A percentile compares a stretch with the other conserved stretches of the same genome.
Conservation (phyloP, 2,888 invertebrate genomes). For the Tuberolachnus salignus region DNA sequence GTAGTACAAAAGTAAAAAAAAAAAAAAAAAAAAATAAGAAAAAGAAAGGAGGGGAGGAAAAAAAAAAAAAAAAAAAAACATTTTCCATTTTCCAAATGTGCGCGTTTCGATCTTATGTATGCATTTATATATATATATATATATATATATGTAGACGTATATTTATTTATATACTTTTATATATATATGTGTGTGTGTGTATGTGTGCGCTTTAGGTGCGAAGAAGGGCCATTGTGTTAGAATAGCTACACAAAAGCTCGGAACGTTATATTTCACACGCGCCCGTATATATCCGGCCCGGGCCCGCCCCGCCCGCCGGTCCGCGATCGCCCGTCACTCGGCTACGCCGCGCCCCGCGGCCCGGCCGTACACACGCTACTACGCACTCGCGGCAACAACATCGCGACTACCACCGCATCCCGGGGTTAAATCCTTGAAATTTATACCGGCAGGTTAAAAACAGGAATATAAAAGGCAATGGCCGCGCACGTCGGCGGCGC, state of each 20-base stretch:
- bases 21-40: background rate
- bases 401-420: constrained; percentile 34
- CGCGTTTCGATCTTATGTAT: constrained; percentile 34
- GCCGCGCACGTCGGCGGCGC: constrained; percentile 34
- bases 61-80: constrained; percentile 9
- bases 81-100: constrained; percentile 33
- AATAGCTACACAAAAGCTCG: constrained; percentile 50
- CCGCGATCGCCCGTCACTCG: no score
- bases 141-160: background rate
- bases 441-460: constrained; percentile 55
- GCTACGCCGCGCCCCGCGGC: background rate
- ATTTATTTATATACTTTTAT: background rate
- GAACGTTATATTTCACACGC: constrained; percentile 54
- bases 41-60: background rate
- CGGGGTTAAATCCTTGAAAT: constrained; percentile 53
- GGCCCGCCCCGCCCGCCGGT: background rate
- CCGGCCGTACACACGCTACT: no score
- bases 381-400: background rate
- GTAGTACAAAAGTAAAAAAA: no score
- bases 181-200: background rate
- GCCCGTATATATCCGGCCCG: constrained; percentile 25
- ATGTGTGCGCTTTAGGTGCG: constrained; percentile 39
- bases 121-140: constrained; percentile 1
- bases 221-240: constrained; percentile 45
- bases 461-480: constrained; percentile 55